Evolutionary conservation across 2,113 vertebrate species (phyloP).

Genomic region (Trochalopteron elliotii): DNA sequence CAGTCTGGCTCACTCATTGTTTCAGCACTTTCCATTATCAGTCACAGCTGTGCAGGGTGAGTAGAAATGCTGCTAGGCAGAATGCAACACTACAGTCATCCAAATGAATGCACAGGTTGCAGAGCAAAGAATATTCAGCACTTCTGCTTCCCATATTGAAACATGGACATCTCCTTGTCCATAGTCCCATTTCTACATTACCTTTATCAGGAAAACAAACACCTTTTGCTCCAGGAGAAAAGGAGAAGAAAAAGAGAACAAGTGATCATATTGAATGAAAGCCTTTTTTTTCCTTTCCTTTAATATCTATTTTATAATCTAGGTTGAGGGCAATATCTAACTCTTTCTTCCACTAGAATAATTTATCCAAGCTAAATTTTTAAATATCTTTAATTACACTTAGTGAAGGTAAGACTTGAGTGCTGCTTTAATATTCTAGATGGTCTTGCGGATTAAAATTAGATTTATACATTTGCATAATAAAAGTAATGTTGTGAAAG

Average conservation of each 20-base stretch:
- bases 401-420: slow-evolving; percentile 63
- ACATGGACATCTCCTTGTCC: neutral
- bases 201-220: neutral
- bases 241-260: neutral
- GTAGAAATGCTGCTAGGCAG: neutral
- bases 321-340: neutral
- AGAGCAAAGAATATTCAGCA: slow-evolving; percentile 15
- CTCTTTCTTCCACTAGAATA: neutral
- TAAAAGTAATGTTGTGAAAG: slow-evolving; percentile 76
- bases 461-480: slow-evolving; percentile 76
- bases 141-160: neutral
- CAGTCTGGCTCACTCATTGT: neutral
- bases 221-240: neutral
- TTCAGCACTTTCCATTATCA: neutral
- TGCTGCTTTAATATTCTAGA: slow-evolving; percentile 72
- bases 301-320: neutral
- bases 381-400: slow-evolving; percentile 77
- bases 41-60: neutral
- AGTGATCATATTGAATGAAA: neutral
- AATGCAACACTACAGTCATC: neutral
- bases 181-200: neutral
- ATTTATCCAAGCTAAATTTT: slow-evolving; percentile 22
- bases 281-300: neutral
- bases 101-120: neutral
- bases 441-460: slow-evolving; percentile 70